Base-by-base conservation (phyloP, 2,113 vertebrate species). In the Megaceryle maxima region DNA sequence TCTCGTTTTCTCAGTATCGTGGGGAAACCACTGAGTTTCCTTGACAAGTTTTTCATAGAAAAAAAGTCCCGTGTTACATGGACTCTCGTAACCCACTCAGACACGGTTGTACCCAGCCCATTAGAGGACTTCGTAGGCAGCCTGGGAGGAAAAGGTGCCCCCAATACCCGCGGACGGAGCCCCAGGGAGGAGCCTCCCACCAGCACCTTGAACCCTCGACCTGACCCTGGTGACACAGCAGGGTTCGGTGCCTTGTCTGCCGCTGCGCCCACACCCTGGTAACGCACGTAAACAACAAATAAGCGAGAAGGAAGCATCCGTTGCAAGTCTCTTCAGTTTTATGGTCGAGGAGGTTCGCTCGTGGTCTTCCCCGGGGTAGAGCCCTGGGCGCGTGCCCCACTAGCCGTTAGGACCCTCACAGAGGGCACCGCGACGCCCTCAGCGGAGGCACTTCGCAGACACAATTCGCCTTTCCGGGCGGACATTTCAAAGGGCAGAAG, bases 71-170 rank as follows among this genome's bases (percentile, higher is more conserved):
- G 1, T 11, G 3, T 33, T 6, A 35, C 16, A 5, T 0, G 13
- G 70, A 5, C 29, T 31, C 43, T n/a, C 18, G 3, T 4, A 26
- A 3, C 6, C 22, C 6, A 0, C 64, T 8, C 56, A 13, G 37
- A 10, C 51, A 3, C 0, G 16, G 50, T 5, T 3, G 28, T 2
- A 17, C 9, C 17, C 67, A 21, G 6, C 10, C 21, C 4, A 2
- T 4, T 5, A 11, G 35, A 50, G 56, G 31, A 7, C 53, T 22
- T 13, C 1, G 3, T 5, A 3, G 10, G 18, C 39, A n/a, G 44
- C 5, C 19, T 3, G 28, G 29, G 11, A 11, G 21, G 4, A 2
- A 6, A 60, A n/a, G 6, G 25, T 7, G 15, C 19, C 37, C 22
- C 10, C 4, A 16, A 6, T 3, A 26, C 25, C 60, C 10, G 4